A percentile compares a stretch with the other conserved stretches of the same genome.
Evolutionary conservation across 2,888 invertebrate genomes (phyloP).

Genomic region (Corbicula japonica): DNA sequence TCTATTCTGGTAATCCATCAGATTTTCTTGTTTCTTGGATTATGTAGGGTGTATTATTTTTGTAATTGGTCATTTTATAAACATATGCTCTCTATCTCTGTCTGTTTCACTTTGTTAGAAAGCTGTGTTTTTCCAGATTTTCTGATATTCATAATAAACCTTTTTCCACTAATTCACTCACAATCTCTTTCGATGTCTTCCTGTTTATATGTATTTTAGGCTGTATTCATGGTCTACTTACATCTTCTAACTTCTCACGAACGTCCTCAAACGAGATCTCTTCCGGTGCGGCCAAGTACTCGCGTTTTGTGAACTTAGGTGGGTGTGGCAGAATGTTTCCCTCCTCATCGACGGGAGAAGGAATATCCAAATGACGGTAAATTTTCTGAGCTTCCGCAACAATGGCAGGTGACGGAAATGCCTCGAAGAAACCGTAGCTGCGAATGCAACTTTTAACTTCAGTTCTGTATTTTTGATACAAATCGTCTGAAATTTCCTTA

Average conservation of each 20-base stretch:
- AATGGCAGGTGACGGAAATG: conserved; percentile 54
- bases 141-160: no score
- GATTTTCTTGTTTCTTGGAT: no score
- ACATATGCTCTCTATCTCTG: no score
- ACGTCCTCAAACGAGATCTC: conserved; percentile 23
- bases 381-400: conserved; percentile 53
- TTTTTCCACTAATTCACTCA: no score
- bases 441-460: conserved; percentile 46
- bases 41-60: no score
- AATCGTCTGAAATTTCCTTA: conserved; percentile 51
- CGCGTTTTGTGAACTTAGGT: conserved; percentile 47
- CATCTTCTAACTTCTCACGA: conserved; percentile 30
- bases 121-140: no score
- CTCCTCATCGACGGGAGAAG: conserved; percentile 52
- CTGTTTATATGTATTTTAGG: no score
- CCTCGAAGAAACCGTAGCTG: conserved; percentile 59
- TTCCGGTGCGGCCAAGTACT: conserved; percentile 33
- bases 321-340: conserved; percentile 56
- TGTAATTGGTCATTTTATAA: no score
- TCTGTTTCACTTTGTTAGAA: no score
- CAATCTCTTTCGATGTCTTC: no score
- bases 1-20: no score
- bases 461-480: conserved; percentile 46
- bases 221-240: no score
- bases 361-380: conserved; percentile 44